These are phyloP conservation scores for Schlechtendalia chinensis DNA, from an alignment of 1,140 invertebrate species.

Conservation along the genomic window DNA sequence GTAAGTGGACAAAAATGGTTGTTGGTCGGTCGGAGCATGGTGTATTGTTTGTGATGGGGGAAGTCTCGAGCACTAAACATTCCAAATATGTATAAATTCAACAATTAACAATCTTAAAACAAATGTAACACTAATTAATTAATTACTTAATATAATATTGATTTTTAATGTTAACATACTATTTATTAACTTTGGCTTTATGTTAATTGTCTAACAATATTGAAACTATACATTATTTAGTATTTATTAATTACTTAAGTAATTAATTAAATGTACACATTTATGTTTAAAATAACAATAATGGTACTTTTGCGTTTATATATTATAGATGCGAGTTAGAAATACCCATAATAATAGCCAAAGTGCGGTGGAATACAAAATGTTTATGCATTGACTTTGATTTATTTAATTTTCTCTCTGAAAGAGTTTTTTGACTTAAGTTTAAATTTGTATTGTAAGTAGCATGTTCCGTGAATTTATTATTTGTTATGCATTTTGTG, in stretches of 20 bases:
- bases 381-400: background rate
- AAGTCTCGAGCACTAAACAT: conserved; percentile 44
- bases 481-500: conserved; percentile 2
- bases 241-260: too few species aligned
- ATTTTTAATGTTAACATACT: conserved; percentile 35
- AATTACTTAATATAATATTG: conserved; percentile 12
- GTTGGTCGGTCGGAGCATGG: conserved; percentile 40
- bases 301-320: background rate
- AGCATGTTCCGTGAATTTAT: background rate
- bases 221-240: background rate
- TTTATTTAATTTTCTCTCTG: background rate
- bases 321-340: background rate
- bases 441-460: background rate
- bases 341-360: background rate
- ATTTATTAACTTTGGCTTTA: conserved; percentile 43
- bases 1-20: conserved; percentile 46
- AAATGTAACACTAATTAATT: conserved; percentile 36
- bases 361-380: background rate
- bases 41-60: conserved; percentile 48
- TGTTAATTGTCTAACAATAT: conserved; percentile 47
- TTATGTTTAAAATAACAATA: background rate
- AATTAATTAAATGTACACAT: background rate
- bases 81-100: conserved; percentile 43
- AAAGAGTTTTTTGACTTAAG: background rate
- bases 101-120: conserved; percentile 42